Evolutionary conservation across 1,140 invertebrate genomes (phyloP), one percentile per base, ranked within the genome.

Genomic region (Ceratina australensis): DNA sequence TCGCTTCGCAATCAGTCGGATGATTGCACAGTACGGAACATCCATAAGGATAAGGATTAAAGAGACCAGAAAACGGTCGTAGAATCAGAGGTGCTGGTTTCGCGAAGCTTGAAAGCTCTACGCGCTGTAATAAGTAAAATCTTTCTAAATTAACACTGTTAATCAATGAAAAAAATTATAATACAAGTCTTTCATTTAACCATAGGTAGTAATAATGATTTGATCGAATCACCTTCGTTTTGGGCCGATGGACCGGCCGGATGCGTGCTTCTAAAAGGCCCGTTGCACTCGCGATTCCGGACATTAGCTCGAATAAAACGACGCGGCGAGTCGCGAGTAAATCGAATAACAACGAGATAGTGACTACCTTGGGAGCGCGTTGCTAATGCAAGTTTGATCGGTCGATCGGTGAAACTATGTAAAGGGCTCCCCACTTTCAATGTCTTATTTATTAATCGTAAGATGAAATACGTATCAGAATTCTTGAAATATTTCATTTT

Each of bases 21-120:
- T 97, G 96, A 87, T 97, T 97, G 92, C 96, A 97, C 2, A 97
- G 92, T 8, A 97, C 93, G 0, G 96, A 97, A 87, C 96, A 97
- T 15, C 94, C 94, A 79, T 95, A 94, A 2, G 95, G 93, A 89
- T 95, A 97, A 3, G 96, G 96, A 91, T 97, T 97, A 89, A 94
- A 96, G 0, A 97, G 92, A 12, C 95, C 95, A 4, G 96, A 95
- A 82, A 96, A 96, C 0, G 96, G 96, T 73, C 96, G 94, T 28
- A 96, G 90, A 74, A 93, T 93, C 80, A 94, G 95, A 20, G 95
- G 95, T 0, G 95, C 95, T 22, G 94, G 94, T 78, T 80, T 90
- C 47, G 92, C 78, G 42, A 85, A 87, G 66, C 90, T 90, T 60
- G 83, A 78, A 56, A 92, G 79, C 79, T 92, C 89, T 28, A 92